These are phyloP conservation scores for Fistularia tabacaria DNA, from an alignment of 2,797 vertebrate species.

Conservation along the genomic window DNA sequence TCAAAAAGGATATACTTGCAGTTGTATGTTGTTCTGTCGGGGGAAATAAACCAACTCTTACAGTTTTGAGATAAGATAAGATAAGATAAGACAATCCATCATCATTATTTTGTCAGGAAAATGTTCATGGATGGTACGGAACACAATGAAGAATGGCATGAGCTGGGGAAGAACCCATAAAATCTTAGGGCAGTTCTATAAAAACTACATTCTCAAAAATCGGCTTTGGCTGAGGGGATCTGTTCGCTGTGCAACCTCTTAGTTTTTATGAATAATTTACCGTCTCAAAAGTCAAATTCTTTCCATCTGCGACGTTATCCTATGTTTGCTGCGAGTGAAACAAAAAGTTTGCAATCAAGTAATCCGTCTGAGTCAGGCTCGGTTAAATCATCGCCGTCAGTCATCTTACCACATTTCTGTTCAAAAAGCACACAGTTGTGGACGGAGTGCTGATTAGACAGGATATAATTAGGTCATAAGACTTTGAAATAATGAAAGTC, in stretches of 20 bases:
- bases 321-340: slow-evolving; percentile 30
- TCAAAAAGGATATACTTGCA: too few relatives aligned
- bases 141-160: neutral
- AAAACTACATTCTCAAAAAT: too few relatives aligned
- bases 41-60: too few relatives aligned
- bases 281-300: slow-evolving; percentile 26
- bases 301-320: slow-evolving; percentile 6
- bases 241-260: neutral
- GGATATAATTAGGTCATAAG: slow-evolving; percentile 64
- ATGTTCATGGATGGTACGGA: too few relatives aligned
- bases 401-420: slow-evolving; percentile 42
- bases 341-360: slow-evolving; percentile 52
- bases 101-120: too few relatives aligned
- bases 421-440: slow-evolving; percentile 38
- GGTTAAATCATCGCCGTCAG: slow-evolving; percentile 52
- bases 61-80: too few relatives aligned
- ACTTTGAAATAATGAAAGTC: slow-evolving; percentile 65
- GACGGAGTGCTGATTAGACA: slow-evolving; percentile 49
- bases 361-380: slow-evolving; percentile 48
- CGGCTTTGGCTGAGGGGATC: too few relatives aligned
- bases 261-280: slow-evolving; percentile 6
- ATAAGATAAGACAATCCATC: too few relatives aligned
- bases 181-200: too few relatives aligned
- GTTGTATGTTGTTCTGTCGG: too few relatives aligned
- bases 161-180: neutral